Base-by-base conservation (phyloP, 2,888 invertebrate genomes). In the Pterostichus madidus region DNA sequence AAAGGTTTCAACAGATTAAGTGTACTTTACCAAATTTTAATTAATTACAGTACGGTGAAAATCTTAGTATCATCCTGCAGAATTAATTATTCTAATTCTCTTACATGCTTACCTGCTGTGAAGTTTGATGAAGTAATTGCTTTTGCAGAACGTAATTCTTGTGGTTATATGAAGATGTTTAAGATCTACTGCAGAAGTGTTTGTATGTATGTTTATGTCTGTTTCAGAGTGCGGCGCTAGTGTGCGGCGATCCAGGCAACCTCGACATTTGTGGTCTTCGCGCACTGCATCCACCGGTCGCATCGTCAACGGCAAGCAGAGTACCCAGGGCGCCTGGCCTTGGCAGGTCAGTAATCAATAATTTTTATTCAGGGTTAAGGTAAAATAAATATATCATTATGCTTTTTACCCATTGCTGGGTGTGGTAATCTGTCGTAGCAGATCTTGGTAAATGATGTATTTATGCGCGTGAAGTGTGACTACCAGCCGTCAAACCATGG, bases 321-420 rank as follows among this genome's bases (percentile, higher is more conserved):
- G 95, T 83, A 93, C 93, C 84, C 91, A 94, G 86, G 96, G 96
- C 17, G 95, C 96, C 4, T 96, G 96, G 96, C 96, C 96, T 0
- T 96, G 96, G 96, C 96, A 95, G 93, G 95, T 94, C 87, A 88
- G 39, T 81, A 39, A 1, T 39, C 24, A 24, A 3, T 24, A 3
- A 24, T 2, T 24, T 24, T 24, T 24, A 24, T 24, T 24, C 1
- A 24, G 3, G n/a, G n/a, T n/a, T n/a, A 24, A 24, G 3, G 3
- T 24, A 24, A 24, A 24, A 24, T 24, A 24, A 24, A 24, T 24
- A 24, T 24, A 24, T 1, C 24, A 24, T 24, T 3, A 2, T 24
- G 24, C 3, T 3, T 24, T 24, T 24, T 24, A 24, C 24, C 24
- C 24, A 24, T 24, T 24, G 3, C 3, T 24, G 24, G 24, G 24